These are phyloP conservation scores for Heteromyza rotundicornis DNA, from an alignment of 2,888 invertebrate genomes.

Conservation along the genomic window DNA sequence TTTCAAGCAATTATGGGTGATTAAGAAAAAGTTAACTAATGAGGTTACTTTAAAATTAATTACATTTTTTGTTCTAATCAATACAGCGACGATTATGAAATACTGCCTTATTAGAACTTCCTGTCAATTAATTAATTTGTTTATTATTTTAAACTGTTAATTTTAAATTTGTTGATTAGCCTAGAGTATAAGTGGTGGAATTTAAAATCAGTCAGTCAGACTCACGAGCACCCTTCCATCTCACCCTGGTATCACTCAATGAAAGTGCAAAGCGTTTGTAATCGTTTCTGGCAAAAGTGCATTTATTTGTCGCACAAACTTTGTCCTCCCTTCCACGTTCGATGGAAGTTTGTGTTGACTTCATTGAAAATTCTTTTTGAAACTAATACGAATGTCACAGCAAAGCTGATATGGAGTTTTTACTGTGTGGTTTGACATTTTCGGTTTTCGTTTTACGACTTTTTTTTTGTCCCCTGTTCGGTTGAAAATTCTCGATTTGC, in stretches of 20 bases:
- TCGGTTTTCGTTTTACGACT: not conserved
- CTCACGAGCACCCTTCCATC: too few relatives aligned
- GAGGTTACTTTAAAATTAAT: too few relatives aligned
- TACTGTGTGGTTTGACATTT: not conserved
- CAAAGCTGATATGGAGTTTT: not conserved
- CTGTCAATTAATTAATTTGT: too few relatives aligned
- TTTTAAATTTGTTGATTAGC: too few relatives aligned
- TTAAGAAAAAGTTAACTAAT: too few relatives aligned
- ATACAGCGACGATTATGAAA: too few relatives aligned
- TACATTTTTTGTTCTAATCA: too few relatives aligned
- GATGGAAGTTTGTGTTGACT: conserved; percentile 21
- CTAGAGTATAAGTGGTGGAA: too few relatives aligned
- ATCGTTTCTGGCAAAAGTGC: conserved; percentile 6
- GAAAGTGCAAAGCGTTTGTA: not conserved
- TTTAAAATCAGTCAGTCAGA: too few relatives aligned
- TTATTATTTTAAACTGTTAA: too few relatives aligned
- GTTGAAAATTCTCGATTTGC: not conserved
- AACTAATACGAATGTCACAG: conserved; percentile 8
- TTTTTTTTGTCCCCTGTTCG: not conserved
- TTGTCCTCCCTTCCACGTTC: not conserved
- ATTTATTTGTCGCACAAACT: conserved; percentile 8
- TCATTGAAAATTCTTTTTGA: conserved; percentile 23
- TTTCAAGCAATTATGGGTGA: too few relatives aligned
- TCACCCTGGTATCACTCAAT: not conserved
- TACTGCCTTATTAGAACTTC: too few relatives aligned